Percentiles rank a stretch among this genome's conserved stretches.
phyloP scores from a whole-genome alignment of 1,140 invertebrate genomes.

The Macrobrachium rosenbergii region DNA sequence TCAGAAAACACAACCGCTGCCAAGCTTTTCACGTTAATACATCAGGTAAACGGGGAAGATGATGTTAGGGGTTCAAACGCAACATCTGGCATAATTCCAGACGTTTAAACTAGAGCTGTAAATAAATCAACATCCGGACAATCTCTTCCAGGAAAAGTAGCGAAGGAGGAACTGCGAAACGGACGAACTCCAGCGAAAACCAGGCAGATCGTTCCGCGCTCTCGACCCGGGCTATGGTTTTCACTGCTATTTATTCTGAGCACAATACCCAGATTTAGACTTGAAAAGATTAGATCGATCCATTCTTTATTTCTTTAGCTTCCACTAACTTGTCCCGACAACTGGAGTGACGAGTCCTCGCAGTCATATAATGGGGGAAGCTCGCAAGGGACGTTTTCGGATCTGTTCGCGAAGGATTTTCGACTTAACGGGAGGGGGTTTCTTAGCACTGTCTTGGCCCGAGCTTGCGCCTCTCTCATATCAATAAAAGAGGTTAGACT shows the following conservation, averaged over 20 bases:
- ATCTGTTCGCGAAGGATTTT: not conserved
- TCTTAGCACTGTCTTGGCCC: not conserved
- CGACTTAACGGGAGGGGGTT: not conserved
- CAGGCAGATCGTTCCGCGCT: no score
- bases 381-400: not conserved
- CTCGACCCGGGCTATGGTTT: conserved; percentile 34
- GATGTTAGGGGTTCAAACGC: no score
- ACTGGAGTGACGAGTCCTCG: not conserved
- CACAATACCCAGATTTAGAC: conserved; percentile 57
- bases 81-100: no score
- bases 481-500: conserved; percentile 27
- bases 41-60: no score
- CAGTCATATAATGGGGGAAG: no score
- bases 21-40: no score
- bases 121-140: no score
- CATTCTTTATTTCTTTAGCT: conserved; percentile 51
- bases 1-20: no score
- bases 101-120: no score
- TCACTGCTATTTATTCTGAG: conserved; percentile 50
- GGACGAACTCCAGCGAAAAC: no score
- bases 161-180: no score
- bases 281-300: conserved; percentile 58
- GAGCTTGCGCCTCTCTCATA: not conserved
- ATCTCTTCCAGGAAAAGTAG: no score
- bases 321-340: conserved; percentile 33